These are phyloP conservation scores for Mimas tiliae DNA, from an alignment of 2,888 invertebrate genomes.

Conservation along the genomic window DNA sequence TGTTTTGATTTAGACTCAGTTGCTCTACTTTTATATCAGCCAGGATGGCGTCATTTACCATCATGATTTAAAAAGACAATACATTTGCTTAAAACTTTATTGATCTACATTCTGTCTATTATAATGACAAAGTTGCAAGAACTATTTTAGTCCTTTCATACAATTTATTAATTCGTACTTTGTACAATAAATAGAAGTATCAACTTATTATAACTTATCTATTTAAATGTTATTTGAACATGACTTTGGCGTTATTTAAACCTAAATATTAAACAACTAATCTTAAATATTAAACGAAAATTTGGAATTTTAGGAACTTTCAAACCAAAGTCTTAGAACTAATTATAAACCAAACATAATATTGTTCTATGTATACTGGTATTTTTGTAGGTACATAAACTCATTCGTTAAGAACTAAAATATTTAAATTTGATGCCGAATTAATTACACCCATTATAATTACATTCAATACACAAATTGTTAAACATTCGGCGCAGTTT, in stretches of 20 bases:
- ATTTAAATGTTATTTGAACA: constrained; percentile 47
- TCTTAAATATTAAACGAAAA: constrained; percentile 30
- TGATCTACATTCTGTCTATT: constrained; percentile 46
- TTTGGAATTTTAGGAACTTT: constrained; percentile 59
- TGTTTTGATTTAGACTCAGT: neutral
- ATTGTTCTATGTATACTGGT: constrained; percentile 21
- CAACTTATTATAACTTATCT: constrained; percentile 44
- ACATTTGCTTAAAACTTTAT: constrained; percentile 42
- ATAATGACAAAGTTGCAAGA: constrained; percentile 41
- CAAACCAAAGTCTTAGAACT: constrained; percentile 44
- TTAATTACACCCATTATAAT: constrained; percentile 4
- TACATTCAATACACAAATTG: constrained; percentile 4
- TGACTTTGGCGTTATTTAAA: constrained; percentile 49
- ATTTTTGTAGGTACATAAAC: constrained; percentile 13
- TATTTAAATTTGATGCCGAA: constrained; percentile 6
- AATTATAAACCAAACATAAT: constrained; percentile 16
- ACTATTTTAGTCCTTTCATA: constrained; percentile 27
- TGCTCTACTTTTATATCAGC: neutral
- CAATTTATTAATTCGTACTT: constrained; percentile 56
- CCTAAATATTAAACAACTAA: constrained; percentile 24
- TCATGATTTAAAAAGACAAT: neutral
- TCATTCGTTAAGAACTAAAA: constrained; percentile 17
- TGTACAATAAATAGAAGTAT: constrained; percentile 74
- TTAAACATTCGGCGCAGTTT: neutral
- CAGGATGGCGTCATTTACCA: neutral